These are phyloP conservation scores for Saguinus midas DNA, from an alignment of 2,113 vertebrate species.

Conservation along the genomic window DNA sequence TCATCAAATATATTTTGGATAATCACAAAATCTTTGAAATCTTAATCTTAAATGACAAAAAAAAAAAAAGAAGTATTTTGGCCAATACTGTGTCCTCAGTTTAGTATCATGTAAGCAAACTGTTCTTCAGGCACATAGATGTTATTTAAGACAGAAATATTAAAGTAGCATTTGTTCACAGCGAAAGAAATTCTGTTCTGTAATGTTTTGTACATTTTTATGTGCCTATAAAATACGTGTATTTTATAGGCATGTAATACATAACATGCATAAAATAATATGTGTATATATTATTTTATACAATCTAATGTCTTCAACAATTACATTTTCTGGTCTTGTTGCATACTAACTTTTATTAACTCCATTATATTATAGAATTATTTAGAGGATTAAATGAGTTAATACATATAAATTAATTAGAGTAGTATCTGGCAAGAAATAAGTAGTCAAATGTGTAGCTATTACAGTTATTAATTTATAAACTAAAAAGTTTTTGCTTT, in stretches of 20 bases:
- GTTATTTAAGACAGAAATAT: conserved; percentile 36
- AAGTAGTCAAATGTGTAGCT: conserved; percentile 14
- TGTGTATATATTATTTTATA: background rate
- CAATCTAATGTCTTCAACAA: background rate
- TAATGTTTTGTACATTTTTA: background rate
- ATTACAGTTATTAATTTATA: conserved; percentile 35
- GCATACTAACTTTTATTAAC: conserved; percentile 18
- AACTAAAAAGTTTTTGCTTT: background rate
- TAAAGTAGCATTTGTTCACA: conserved; percentile 39
- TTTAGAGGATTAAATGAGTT: conserved; percentile 26
- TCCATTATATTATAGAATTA: background rate
- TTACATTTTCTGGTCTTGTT: conserved; percentile 5
- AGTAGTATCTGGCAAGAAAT: background rate
- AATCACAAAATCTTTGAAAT: conserved; percentile 26
- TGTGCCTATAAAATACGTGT: background rate
- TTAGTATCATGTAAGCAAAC: conserved; percentile 27
- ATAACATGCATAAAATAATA: no score
- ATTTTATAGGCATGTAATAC: no score
- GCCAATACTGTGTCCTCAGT: background rate
- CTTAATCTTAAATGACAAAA: conserved; percentile 23
- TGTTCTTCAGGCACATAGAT: background rate
- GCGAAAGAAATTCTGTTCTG: background rate
- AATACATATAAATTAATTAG: background rate
- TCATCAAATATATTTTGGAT: conserved; percentile 48
- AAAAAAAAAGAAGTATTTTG: background rate